Evolutionary conservation across 2,113 vertebrate genomes (phyloP).

Genomic region (Antigone vipio): DNA sequence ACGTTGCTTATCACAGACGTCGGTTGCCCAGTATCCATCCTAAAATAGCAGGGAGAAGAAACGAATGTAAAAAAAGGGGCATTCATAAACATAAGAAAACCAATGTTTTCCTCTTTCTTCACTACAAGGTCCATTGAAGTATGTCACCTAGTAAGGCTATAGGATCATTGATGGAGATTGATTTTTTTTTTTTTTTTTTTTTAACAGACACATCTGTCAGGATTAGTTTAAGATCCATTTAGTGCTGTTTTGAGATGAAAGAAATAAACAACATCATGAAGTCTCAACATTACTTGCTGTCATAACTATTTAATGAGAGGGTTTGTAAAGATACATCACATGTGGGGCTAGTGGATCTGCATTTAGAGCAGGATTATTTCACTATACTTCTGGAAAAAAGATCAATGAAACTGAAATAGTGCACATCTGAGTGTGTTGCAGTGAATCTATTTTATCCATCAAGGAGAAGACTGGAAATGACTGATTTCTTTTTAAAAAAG

Average conservation of each 20-base stretch:
- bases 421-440: background rate
- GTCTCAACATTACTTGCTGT: background rate
- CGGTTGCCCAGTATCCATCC: constrained; percentile 88
- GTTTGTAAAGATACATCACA: background rate
- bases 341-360: background rate
- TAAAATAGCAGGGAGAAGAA: constrained; percentile 34
- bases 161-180: background rate
- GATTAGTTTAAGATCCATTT: background rate
- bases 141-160: background rate
- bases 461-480: background rate
- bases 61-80: background rate
- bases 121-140: background rate
- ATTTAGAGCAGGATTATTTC: background rate
- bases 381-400: background rate
- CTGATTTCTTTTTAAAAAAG: background rate
- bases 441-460: background rate
- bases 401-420: background rate
- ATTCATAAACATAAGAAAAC: background rate
- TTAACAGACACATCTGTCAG: background rate
- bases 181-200: background rate
- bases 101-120: background rate
- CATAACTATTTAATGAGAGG: background rate
- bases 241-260: background rate
- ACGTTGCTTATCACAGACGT: constrained; percentile 76
- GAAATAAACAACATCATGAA: background rate